phyloP scores from a whole-genome alignment of 1,140 invertebrate species.

The Venturia canescens region DNA sequence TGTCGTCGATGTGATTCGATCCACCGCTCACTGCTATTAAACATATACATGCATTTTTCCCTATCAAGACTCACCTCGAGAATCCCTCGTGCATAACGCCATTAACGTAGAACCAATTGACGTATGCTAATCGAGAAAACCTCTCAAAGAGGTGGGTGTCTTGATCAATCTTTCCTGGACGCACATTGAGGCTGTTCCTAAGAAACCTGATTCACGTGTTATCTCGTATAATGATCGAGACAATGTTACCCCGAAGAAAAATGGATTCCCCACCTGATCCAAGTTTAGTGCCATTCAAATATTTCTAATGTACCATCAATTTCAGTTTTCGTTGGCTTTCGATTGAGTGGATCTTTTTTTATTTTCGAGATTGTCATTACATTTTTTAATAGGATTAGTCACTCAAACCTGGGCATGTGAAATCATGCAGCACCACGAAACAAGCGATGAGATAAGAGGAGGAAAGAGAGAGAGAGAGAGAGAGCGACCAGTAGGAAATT shows the following conservation, averaged over 20 bases:
- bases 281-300: neutral
- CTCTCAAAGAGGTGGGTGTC: constrained; percentile 21
- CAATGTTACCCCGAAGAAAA: neutral
- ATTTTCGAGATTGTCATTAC: neutral
- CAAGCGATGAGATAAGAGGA: neutral
- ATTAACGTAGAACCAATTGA: constrained; percentile 26
- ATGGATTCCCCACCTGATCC: no score
- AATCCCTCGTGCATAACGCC: neutral
- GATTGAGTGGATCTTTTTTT: neutral
- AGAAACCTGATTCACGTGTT: neutral
- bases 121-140: constrained; percentile 25
- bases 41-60: neutral
- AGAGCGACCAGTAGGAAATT: neutral
- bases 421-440: neutral
- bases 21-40: constrained; percentile 8
- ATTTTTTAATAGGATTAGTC: neutral
- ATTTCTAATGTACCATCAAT: neutral
- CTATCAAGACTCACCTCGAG: constrained; percentile 17
- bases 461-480: neutral
- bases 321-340: neutral
- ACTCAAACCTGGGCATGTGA: neutral
- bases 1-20: neutral
- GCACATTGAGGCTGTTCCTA: neutral
- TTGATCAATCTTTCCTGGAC: constrained; percentile 12
- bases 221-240: neutral